Conservation (phyloP, 2,113 vertebrate species). For the Apteryx mantelli region DNA sequence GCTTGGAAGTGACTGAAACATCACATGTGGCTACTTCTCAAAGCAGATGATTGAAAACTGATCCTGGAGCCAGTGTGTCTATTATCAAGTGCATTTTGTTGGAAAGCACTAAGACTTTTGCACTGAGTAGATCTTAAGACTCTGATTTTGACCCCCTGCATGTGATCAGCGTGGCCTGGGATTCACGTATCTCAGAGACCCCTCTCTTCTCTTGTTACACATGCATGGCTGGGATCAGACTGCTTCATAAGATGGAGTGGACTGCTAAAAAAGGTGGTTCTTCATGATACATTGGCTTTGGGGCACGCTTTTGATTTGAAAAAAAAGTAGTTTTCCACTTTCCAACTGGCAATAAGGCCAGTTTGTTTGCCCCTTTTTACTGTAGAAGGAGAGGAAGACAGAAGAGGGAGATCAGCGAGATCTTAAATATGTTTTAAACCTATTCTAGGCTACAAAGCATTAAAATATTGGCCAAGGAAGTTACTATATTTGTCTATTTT, state of each 20-base stretch:
- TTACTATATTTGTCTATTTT: constrained; percentile 3
- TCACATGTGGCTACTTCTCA: neutral
- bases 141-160: neutral
- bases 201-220: neutral
- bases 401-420: neutral
- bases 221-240: neutral
- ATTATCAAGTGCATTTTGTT: neutral
- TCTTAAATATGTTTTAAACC: neutral
- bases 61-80: neutral
- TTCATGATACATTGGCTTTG: neutral
- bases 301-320: neutral
- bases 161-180: neutral
- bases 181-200: neutral
- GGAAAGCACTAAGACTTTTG: neutral
- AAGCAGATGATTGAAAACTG: neutral
- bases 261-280: neutral
- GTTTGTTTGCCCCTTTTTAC: neutral
- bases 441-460: neutral
- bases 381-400: neutral
- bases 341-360: neutral
- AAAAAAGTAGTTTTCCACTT: neutral
- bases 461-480: neutral
- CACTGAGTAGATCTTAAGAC: neutral
- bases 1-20: neutral
- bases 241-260: neutral